phyloP scores from a whole-genome alignment of 2,888 invertebrate species.

The Neoitamus cyanurus region DNA sequence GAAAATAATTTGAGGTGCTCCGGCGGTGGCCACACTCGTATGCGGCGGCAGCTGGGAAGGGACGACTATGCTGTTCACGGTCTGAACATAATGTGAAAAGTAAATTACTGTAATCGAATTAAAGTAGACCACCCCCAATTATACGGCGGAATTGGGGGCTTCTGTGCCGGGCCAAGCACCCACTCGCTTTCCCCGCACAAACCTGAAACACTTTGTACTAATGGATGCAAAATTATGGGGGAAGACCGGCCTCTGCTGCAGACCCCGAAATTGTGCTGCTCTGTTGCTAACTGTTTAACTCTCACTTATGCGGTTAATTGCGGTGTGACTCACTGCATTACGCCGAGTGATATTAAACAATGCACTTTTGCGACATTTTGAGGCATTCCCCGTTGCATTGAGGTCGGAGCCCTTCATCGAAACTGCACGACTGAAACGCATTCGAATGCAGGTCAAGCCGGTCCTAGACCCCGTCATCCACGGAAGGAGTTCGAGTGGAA shows the following conservation, averaged over 20 bases:
- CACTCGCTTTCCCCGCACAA: neutral
- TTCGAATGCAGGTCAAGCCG: neutral
- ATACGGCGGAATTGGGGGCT: neutral
- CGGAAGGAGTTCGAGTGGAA: neutral
- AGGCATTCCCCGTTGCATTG: neutral
- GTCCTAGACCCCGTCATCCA: neutral
- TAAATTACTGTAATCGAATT: constrained; percentile 32
- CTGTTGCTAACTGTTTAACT: constrained; percentile 1
- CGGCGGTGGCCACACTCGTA: neutral
- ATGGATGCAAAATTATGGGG: constrained; percentile 24
- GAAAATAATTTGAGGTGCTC: constrained; percentile 25
- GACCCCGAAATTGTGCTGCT: neutral
- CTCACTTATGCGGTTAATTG: constrained; percentile 7
- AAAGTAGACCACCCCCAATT: constrained; percentile 28
- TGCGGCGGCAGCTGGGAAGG: neutral
- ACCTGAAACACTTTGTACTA: neutral
- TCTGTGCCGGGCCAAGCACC: neutral
- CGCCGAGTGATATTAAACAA: neutral
- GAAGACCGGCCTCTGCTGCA: neutral
- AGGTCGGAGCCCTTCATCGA: neutral
- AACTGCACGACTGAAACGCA: neutral
- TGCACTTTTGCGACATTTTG: neutral
- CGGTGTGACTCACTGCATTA: neutral
- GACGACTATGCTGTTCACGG: neutral
- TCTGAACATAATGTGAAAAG: constrained; percentile 11